These are phyloP conservation scores for Marmota flaviventris DNA, from an alignment of 2,113 vertebrate genomes.

Conservation along the genomic window DNA sequence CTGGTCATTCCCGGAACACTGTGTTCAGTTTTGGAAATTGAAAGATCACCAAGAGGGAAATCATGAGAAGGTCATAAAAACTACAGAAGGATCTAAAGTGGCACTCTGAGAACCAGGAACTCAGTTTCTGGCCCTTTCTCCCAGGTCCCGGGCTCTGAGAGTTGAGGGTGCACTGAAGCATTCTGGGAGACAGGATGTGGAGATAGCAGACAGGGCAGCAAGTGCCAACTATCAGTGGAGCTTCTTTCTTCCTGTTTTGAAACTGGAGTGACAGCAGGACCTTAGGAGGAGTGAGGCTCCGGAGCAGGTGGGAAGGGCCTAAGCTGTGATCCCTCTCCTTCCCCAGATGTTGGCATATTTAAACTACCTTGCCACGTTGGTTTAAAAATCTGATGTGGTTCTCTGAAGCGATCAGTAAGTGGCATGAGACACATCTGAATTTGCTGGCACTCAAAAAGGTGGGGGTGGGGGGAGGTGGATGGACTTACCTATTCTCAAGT, in stretches of 20 bases:
- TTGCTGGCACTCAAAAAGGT: not conserved
- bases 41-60: not conserved
- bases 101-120: not conserved
- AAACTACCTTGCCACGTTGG: not conserved
- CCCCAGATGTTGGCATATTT: not conserved
- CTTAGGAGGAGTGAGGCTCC: not conserved
- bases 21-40: not conserved
- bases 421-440: not conserved
- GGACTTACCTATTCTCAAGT: not conserved
- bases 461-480: not conserved
- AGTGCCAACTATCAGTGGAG: rapidly evolving
- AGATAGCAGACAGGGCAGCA: not conserved
- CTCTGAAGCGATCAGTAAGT: not conserved
- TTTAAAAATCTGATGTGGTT: not conserved
- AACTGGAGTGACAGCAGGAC: not conserved
- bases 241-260: not conserved
- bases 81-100: not conserved
- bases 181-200: not conserved
- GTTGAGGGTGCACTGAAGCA: not conserved
- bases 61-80: not conserved
- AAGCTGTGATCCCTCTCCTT: not conserved
- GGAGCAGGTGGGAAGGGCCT: not conserved
- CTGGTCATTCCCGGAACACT: not conserved
- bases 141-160: not conserved
- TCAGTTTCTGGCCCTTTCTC: not conserved